Evolutionary conservation across 2,797 vertebrate species (phyloP).

Genomic region (Avahi laniger): DNA sequence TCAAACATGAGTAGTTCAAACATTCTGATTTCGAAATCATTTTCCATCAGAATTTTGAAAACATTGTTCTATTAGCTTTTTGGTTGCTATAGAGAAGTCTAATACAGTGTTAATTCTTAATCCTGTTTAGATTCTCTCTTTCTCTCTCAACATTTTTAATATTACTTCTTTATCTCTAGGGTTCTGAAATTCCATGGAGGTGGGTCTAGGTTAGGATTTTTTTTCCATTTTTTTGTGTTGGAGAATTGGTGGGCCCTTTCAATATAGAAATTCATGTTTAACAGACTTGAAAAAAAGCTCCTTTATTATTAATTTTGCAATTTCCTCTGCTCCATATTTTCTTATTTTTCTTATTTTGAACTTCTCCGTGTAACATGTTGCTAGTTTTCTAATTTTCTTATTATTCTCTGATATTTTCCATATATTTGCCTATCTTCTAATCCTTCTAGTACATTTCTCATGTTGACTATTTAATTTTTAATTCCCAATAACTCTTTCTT

Average conservation of each 20-base stretch:
- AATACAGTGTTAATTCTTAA: not conserved
- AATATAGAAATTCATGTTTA: not conserved
- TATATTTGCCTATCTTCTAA: not conserved
- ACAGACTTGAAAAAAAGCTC: not conserved
- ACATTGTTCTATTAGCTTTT: not conserved
- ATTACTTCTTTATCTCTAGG: not conserved
- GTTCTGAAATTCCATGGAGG: not conserved
- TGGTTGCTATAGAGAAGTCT: not conserved
- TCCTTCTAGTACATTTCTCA: not conserved
- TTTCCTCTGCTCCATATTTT: not conserved
- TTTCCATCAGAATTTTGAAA: constrained; percentile 2
- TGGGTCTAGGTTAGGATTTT: not conserved
- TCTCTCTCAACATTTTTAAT: not conserved
- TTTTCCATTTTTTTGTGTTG: not conserved
- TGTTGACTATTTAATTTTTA: not conserved
- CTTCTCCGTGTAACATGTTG: not conserved
- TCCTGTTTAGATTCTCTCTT: not conserved
- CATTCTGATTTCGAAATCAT: not conserved
- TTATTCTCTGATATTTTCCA: not conserved
- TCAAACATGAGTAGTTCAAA: not conserved
- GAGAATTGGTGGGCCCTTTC: not conserved
- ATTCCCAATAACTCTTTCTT: not conserved
- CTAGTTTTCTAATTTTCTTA: not conserved
- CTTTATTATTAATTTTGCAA: not conserved
- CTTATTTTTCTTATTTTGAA: not conserved